phyloP scores from a whole-genome alignment of 2,113 vertebrate species.

The Dicentrarchus labrax region DNA sequence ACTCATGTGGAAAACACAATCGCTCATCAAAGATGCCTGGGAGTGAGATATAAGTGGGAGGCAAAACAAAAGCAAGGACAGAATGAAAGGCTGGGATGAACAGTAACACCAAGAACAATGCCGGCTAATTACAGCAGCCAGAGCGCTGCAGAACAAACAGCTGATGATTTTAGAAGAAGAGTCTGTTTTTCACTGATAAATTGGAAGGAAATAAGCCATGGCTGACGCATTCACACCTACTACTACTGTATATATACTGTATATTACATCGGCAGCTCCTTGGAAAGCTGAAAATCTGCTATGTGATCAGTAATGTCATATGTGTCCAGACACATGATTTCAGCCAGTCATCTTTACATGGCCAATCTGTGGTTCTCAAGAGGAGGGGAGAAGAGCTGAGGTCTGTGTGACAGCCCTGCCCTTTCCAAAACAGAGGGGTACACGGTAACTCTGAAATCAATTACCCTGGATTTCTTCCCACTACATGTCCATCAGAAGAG shows the following conservation, averaged over 20 bases:
- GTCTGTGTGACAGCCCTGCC: slow-evolving; percentile 38
- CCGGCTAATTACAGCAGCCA: slow-evolving; percentile 67
- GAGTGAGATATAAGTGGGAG: slow-evolving; percentile 68
- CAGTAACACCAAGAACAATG: slow-evolving; percentile 68
- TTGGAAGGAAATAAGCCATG: slow-evolving; percentile 32
- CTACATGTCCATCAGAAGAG: slow-evolving; percentile 19
- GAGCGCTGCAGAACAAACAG: slow-evolving; percentile 52
- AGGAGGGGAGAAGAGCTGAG: not conserved
- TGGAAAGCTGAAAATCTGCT: slow-evolving; percentile 2
- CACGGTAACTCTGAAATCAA: slow-evolving; percentile 56
- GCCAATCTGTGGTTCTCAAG: slow-evolving; percentile 3
- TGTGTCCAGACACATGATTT: slow-evolving; percentile 16
- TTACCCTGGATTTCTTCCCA: slow-evolving; percentile 46
- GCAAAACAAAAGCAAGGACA: slow-evolving; percentile 69
- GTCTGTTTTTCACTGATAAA: slow-evolving; percentile 64
- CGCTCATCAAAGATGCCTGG: slow-evolving; percentile 74
- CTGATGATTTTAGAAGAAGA: slow-evolving; percentile 58
- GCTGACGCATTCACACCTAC: slow-evolving; percentile 9
- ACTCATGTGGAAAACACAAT: slow-evolving; percentile 73
- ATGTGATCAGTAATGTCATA: slow-evolving; percentile 15
- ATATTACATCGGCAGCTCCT: not conserved
- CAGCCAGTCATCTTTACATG: slow-evolving; percentile 21
- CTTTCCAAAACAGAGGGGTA: slow-evolving; percentile 47
- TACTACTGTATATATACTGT: not conserved
- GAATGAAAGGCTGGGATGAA: slow-evolving; percentile 62